Evolutionary conservation across 2,797 vertebrate genomes (phyloP).

Genomic region (Melanotaenia nigrans): DNA sequence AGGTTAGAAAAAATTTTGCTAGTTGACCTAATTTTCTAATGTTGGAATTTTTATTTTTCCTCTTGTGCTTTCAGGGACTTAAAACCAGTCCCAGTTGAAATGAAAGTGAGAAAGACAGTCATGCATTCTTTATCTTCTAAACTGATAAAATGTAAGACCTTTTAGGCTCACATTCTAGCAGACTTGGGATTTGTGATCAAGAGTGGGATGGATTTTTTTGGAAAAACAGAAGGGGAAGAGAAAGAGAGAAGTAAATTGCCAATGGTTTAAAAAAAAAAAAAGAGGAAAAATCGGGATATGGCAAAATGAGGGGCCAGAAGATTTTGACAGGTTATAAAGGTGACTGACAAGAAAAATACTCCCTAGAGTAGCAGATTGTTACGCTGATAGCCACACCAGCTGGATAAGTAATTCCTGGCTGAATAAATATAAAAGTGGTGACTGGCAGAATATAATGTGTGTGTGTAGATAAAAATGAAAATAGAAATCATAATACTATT

Average conservation of each 20-base stretch:
- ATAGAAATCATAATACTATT: slow-evolving; percentile 12
- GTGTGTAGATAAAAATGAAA: slow-evolving; percentile 4
- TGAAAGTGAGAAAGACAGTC: slow-evolving; percentile 4
- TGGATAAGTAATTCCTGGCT: slow-evolving; percentile 25
- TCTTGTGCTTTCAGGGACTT: not conserved
- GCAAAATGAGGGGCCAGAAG: not conserved
- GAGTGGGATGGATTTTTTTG: not conserved
- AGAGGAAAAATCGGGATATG: not conserved
- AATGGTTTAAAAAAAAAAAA: not conserved
- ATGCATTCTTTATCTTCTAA: not conserved
- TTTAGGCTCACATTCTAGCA: not conserved
- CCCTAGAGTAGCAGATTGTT: slow-evolving; percentile 10
- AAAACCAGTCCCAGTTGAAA: not conserved
- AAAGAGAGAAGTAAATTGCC: not conserved
- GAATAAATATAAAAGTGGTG: slow-evolving; percentile 12
- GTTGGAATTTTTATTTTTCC: slow-evolving; percentile 2
- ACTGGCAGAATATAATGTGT: slow-evolving; percentile 19
- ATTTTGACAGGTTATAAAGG: slow-evolving; percentile 11
- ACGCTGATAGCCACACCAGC: slow-evolving; percentile 13
- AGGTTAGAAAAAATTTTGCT: not conserved
- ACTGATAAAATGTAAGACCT: not conserved
- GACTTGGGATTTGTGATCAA: not conserved
- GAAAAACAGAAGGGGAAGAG: not conserved
- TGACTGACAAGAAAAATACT: slow-evolving; percentile 22
- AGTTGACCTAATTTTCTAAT: slow-evolving; percentile 35